Conservation (phyloP, 2,113 vertebrate species). For the Monopterus albus region DNA sequence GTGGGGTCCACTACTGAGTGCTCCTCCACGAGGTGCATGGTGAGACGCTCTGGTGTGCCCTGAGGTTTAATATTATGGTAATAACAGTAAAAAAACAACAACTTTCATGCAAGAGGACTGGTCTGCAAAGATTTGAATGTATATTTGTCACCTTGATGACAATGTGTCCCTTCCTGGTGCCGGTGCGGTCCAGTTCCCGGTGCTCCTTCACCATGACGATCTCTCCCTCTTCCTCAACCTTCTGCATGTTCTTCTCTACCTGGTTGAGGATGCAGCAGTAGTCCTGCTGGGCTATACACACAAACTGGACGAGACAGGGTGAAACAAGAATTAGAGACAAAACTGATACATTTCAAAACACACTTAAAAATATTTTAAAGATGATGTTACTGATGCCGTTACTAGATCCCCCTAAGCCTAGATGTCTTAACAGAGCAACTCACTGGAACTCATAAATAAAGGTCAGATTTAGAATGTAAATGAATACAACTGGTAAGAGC, state of each 20-base stretch:
- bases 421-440: neutral
- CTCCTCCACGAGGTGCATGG: conserved; percentile 99
- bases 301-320: conserved; percentile 87
- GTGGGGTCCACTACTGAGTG: conserved; percentile 98
- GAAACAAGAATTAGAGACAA: neutral
- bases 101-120: neutral
- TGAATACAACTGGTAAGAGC: neutral
- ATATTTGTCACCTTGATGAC: conserved; percentile 92
- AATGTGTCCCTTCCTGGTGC: conserved; percentile 98
- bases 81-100: neutral
- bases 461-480: neutral
- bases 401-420: neutral
- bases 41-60: conserved; percentile 96
- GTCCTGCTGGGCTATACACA: conserved; percentile 99
- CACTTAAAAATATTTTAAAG: neutral
- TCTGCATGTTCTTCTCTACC: conserved; percentile 99
- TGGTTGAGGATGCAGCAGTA: conserved; percentile 99
- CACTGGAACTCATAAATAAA: neutral
- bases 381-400: neutral
- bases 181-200: conserved; percentile 95
- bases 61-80: conserved; percentile 50
- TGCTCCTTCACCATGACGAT: conserved; percentile 99
- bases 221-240: conserved; percentile 98
- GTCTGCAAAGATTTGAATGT: no score
- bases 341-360: neutral